Base-by-base conservation (phyloP, 2,888 invertebrate species). In the Spilosoma lubricipeda region DNA sequence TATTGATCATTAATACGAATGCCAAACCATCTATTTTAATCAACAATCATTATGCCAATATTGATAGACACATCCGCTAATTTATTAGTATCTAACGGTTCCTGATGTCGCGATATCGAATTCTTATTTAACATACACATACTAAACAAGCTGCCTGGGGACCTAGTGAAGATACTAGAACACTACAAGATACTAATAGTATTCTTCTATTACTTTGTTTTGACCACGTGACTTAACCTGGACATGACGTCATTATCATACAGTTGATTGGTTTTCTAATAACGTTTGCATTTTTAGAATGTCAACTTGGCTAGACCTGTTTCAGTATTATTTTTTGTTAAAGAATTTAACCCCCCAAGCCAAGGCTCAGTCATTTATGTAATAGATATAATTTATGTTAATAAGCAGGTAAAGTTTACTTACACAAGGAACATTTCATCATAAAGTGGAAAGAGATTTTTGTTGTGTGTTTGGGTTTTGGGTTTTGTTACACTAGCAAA, bases 401-500 rank as follows among this genome's bases (percentile, higher is more conserved):
- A 59, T 27, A 15, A 27, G 15, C 11, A 59, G 1, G 33, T 42
- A 18, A 30, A 18, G 7, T 45, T 3, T 77, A 96, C 98, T 98
- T 96, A 99, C 99, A 99, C 98, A 88, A 97, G 97, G 94, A 99
- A 99, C 86, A 97, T 97, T 96, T 99, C 99, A 89, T 99, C 99
- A 92, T 98, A 99, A 9, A 99, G 96, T 0, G 99, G 99, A 93
- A 98, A 99, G 66, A 99, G 96, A 65, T 98, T 99, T 93, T 99
- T 99, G 92, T 98, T 98, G 85, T 99, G 98, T 11, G 98, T 98
- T 90, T 98, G 98, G 1, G 99, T 99, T 92, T 98, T 98, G 0
- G 98, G 98, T 79, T 98, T 97, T 30, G 97, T 96, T 20, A 97
- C 96, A 66, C 97, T 97, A 2, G 97, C 96, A 90, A 99, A 99